Conservation (phyloP, 2,888 invertebrate genomes). For the Mythimna impura region DNA sequence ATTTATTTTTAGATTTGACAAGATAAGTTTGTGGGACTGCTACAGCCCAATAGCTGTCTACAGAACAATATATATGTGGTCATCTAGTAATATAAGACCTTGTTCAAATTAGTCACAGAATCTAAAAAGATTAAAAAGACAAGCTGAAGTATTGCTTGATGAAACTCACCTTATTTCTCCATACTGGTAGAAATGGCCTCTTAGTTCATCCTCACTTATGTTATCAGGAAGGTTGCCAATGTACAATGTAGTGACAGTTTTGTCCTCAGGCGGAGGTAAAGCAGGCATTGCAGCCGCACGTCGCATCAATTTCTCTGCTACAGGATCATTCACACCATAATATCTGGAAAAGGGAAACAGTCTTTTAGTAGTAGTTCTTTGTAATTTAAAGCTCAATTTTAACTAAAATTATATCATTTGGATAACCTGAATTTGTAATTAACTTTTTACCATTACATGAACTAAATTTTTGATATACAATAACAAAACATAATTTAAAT, state of each 20-base stretch:
- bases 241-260: slow-evolving; percentile 98
- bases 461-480: not conserved
- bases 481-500: not conserved
- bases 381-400: not conserved
- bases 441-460: not conserved
- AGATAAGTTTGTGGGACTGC: too few relatives aligned
- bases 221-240: slow-evolving; percentile 98
- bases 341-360: slow-evolving; percentile 88
- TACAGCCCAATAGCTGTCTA: too few relatives aligned
- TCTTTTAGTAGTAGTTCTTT: not conserved
- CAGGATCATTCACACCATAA: slow-evolving; percentile 98
- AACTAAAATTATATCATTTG: too few relatives aligned
- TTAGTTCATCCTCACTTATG: slow-evolving; percentile 96
- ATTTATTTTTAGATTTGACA: too few relatives aligned
- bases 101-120: too few relatives aligned
- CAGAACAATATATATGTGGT: too few relatives aligned
- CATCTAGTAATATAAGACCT: too few relatives aligned
- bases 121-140: not conserved
- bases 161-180: slow-evolving; percentile 95
- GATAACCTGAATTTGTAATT: not conserved
- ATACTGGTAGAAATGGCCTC: slow-evolving; percentile 99
- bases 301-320: slow-evolving; percentile 97
- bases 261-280: slow-evolving; percentile 98
- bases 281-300: slow-evolving; percentile 98
- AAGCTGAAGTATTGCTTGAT: too few relatives aligned